phyloP scores from a whole-genome alignment of 2,888 invertebrate genomes.

The Dryadula phaetusa region DNA sequence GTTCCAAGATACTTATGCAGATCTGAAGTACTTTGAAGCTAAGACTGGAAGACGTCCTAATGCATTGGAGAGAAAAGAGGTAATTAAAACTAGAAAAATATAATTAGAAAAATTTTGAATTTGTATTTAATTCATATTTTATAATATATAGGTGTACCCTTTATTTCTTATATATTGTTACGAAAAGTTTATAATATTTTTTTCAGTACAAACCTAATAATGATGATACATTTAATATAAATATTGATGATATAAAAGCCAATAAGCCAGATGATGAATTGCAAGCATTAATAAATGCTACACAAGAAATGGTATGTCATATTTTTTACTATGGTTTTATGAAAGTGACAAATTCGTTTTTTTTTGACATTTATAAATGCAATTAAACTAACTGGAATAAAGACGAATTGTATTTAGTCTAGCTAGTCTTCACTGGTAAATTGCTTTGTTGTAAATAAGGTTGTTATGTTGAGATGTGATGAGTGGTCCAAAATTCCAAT shows the following conservation, averaged over 20 bases:
- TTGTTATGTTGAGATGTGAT: too few species aligned
- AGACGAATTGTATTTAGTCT: too few species aligned
- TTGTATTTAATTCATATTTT: too few species aligned
- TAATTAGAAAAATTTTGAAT: too few species aligned
- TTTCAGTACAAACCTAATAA: slow-evolving; percentile 78
- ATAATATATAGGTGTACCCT: too few species aligned
- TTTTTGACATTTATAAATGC: too few species aligned
- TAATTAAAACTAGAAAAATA: slow-evolving; percentile 30
- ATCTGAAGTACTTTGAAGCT: slow-evolving; percentile 92
- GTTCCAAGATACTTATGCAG: slow-evolving; percentile 90
- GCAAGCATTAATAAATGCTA: slow-evolving; percentile 85
- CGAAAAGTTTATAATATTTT: slow-evolving; percentile 4
- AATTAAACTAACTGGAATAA: too few species aligned
- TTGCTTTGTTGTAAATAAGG: too few species aligned
- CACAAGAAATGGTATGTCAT: slow-evolving; percentile 83
- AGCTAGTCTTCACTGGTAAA: too few species aligned
- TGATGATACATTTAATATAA: slow-evolving; percentile 77
- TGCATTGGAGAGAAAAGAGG: slow-evolving; percentile 72
- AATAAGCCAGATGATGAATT: slow-evolving; percentile 79
- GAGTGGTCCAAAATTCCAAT: too few species aligned
- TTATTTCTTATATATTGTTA: background rate
- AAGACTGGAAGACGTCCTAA: slow-evolving; percentile 88
- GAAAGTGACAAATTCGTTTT: too few species aligned
- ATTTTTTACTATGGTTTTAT: background rate
- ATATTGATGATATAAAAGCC: slow-evolving; percentile 72